Evolutionary conservation across 2,888 invertebrate species (phyloP).

Genomic region (Phymatocera aterrima): DNA sequence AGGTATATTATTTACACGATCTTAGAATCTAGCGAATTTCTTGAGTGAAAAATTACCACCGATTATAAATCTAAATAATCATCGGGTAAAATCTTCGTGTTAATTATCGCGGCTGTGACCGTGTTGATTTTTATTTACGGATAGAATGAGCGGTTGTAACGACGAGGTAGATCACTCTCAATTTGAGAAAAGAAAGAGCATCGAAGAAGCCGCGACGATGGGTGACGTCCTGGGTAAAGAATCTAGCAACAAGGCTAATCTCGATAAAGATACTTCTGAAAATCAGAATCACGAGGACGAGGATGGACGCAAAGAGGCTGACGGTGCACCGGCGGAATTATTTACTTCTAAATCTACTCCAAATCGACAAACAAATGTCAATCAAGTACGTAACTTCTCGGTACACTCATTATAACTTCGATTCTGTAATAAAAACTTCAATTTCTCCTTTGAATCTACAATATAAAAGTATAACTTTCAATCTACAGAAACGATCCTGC

Average conservation of each 20-base stretch:
- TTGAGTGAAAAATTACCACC: too few relatives aligned
- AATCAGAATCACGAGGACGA: slow-evolving; percentile 55
- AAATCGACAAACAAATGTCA: slow-evolving; percentile 20
- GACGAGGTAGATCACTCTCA: slow-evolving; percentile 55
- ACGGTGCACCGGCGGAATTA: slow-evolving; percentile 53
- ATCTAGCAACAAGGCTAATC: slow-evolving; percentile 47
- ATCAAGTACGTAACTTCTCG: slow-evolving; percentile 5
- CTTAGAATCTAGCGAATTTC: too few relatives aligned
- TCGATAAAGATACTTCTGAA: slow-evolving; percentile 8
- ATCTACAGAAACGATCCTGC: not conserved
- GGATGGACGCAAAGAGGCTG: slow-evolving; percentile 56
- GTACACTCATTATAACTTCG: slow-evolving; percentile 37
- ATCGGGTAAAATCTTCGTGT: slow-evolving; percentile 40
- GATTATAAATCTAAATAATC: slow-evolving; percentile 52
- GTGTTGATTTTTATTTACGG: slow-evolving; percentile 44
- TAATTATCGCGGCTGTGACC: slow-evolving; percentile 44
- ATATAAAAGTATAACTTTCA: not conserved
- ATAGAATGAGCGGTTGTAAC: slow-evolving; percentile 64
- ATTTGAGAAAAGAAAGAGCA: slow-evolving; percentile 60
- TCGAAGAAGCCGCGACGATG: slow-evolving; percentile 65
- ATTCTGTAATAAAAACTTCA: not conserved
- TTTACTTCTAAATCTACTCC: not conserved
- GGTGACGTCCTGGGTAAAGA: slow-evolving; percentile 72
- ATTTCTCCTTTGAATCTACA: not conserved
- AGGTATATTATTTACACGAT: slow-evolving; percentile 63